These are phyloP conservation scores for Sus scrofa DNA, from an alignment of 2,113 vertebrate genomes.

Conservation along the genomic window DNA sequence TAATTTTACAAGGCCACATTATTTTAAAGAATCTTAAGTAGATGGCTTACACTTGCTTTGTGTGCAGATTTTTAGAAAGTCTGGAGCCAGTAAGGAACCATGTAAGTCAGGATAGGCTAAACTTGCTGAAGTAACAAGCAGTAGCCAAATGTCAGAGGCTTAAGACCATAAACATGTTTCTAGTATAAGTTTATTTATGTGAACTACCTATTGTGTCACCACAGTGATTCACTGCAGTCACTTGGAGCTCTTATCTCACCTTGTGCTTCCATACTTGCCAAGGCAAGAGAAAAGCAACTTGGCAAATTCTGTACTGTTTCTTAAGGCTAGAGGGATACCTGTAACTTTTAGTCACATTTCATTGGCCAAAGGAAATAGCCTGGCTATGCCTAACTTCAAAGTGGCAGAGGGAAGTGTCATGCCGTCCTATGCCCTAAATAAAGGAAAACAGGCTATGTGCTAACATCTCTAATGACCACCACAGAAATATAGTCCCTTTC, in stretches of 20 bases:
- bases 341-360: slow-evolving; percentile 41
- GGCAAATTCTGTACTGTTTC: neutral
- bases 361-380: neutral
- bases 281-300: neutral
- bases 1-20: slow-evolving; percentile 2
- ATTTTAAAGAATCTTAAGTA: slow-evolving; percentile 20
- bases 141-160: neutral
- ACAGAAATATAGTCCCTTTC: neutral
- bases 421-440: neutral
- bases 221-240: neutral
- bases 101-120: neutral
- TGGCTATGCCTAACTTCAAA: neutral
- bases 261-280: neutral
- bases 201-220: neutral
- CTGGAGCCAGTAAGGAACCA: neutral
- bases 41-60: neutral
- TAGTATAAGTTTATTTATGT: slow-evolving; percentile 43
- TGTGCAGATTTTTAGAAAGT: slow-evolving; percentile 47
- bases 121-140: slow-evolving; percentile 26
- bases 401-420: neutral
- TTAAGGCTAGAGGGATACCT: neutral
- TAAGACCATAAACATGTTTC: neutral
- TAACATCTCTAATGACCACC: slow-evolving; percentile 44
- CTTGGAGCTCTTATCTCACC: neutral
- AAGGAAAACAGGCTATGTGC: neutral